Conservation (phyloP, 2,797 vertebrate species). For the Sebastolobus alascanus region DNA sequence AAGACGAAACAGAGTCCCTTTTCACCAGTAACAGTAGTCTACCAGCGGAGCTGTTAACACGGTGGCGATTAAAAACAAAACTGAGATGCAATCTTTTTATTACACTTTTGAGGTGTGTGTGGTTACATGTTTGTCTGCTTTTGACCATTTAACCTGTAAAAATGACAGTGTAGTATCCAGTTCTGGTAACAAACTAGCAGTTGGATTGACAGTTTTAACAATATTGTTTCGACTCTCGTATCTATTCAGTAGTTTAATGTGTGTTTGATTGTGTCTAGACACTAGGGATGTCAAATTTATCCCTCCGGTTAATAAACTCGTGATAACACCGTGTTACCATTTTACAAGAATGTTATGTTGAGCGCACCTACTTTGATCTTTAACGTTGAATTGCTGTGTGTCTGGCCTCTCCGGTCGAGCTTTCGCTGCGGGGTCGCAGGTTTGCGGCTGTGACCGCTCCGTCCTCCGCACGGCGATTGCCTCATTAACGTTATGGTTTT, state of each 20-base stretch:
- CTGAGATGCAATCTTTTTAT: not conserved
- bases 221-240: constrained; percentile 23
- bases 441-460: too few relatives aligned
- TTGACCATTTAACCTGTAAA: constrained; percentile 13
- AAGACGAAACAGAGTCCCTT: constrained; percentile 8
- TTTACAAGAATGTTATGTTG: too few relatives aligned
- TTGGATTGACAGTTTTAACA: constrained; percentile 15
- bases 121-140: constrained; percentile 2
- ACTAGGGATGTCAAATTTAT: too few relatives aligned
- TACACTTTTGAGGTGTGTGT: not conserved
- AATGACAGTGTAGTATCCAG: not conserved
- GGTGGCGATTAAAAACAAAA: not conserved
- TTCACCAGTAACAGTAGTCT: constrained; percentile 2
- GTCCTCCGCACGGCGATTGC: too few relatives aligned
- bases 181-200: constrained; percentile 1
- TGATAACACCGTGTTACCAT: too few relatives aligned
- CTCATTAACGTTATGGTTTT: too few relatives aligned
- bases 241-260: constrained; percentile 45
- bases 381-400: too few relatives aligned
- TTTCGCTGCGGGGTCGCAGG: too few relatives aligned
- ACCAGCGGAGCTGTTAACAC: constrained; percentile 1
- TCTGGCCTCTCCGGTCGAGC: too few relatives aligned
- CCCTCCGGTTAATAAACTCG: too few relatives aligned
- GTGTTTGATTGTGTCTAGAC: constrained; percentile 43
- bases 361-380: too few relatives aligned